phyloP scores from a whole-genome alignment of 2,113 vertebrate species.

The Amphilophus citrinellus region DNA sequence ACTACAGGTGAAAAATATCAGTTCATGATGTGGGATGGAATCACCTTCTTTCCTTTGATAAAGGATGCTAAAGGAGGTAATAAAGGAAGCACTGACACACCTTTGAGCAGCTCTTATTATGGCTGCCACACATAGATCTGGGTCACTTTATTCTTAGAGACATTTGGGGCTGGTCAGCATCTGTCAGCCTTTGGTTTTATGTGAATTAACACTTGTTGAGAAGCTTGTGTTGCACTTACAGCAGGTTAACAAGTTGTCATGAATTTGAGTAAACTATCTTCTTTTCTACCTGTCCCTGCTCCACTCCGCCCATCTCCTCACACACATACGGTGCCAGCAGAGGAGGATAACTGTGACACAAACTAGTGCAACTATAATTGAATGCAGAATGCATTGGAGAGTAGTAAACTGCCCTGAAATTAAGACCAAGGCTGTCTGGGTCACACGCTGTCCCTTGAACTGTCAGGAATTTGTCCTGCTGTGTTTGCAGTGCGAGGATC shows the following conservation, averaged over 20 bases:
- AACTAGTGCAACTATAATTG: constrained; percentile 11
- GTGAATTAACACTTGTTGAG: not conserved
- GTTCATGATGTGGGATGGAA: not conserved
- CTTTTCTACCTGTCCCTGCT: not conserved
- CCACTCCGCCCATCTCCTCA: not conserved
- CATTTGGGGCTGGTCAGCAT: not conserved
- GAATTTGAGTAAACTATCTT: not conserved
- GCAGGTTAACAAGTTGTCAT: not conserved
- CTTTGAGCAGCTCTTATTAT: constrained; percentile 10
- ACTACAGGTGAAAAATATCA: not conserved
- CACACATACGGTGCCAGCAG: not conserved
- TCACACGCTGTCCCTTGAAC: constrained; percentile 35
- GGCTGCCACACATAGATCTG: not conserved
- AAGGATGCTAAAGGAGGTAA: not conserved
- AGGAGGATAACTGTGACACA: not conserved
- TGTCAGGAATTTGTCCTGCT: constrained; percentile 26
- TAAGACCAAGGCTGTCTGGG: constrained; percentile 25
- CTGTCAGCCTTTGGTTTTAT: not conserved
- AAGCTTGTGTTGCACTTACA: not conserved
- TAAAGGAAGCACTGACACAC: not conserved
- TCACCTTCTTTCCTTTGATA: not conserved
- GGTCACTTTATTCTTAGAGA: not conserved
- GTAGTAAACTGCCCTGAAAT: constrained; percentile 5
- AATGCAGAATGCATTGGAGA: constrained; percentile 1
- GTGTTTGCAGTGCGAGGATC: constrained; percentile 32